These are phyloP conservation scores for Monomorium pharaonis DNA, from an alignment of 1,140 invertebrate species.

Conservation along the genomic window DNA sequence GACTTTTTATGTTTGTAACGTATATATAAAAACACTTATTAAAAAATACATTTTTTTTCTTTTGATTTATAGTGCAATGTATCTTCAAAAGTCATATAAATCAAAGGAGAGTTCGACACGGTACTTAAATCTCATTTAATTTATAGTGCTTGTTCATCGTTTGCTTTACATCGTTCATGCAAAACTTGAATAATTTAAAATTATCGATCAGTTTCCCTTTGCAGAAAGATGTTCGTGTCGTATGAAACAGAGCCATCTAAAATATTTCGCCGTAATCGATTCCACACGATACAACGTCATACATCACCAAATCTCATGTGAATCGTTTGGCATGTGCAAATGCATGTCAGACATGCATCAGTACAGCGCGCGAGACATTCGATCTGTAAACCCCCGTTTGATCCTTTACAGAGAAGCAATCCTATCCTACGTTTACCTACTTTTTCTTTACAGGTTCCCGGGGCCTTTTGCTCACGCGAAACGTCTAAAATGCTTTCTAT, in stretches of 20 bases:
- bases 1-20: not conserved
- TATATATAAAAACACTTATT: not conserved
- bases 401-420: conserved; percentile 20
- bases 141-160: not conserved
- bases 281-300: not conserved
- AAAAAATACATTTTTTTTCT: not conserved
- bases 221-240: not conserved
- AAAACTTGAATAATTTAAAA: not conserved
- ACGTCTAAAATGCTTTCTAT: conserved; percentile 57
- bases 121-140: not conserved
- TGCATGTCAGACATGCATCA: not conserved
- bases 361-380: conserved; percentile 24
- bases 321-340: not conserved
- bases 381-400: conserved; percentile 50
- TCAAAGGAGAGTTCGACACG: not conserved
- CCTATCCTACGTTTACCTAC: not conserved
- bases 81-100: not conserved
- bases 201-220: not conserved
- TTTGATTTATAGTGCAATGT: not conserved
- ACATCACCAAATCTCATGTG: not conserved
- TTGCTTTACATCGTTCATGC: not conserved
- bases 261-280: not conserved
- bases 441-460: conserved; percentile 3
- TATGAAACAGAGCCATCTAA: not conserved
- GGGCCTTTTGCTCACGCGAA: conserved; percentile 30